Evolutionary conservation across 2,797 vertebrate genomes (phyloP), one percentile per base, ranked within the genome.

Genomic region (Tarsius wallacei): DNA sequence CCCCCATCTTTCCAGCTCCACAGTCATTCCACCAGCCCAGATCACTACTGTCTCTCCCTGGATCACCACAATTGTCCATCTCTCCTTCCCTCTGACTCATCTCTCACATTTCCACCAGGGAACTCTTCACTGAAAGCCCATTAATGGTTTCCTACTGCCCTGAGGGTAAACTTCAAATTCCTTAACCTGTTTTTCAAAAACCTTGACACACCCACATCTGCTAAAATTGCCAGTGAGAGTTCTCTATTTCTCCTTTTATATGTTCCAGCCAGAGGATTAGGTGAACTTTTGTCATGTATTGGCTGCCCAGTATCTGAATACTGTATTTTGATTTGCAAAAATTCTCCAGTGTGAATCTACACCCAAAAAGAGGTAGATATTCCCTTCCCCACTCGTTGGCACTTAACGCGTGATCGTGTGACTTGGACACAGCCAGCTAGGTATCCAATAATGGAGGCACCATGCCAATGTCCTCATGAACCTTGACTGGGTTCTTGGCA

Each of bases 11-110:
- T 59, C 49, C 12, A 70, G 12, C 49, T 89, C 51, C 64, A 33
- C 10, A 3, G 33, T 2, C 3, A 8, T 6, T 8, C 6, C 8
- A 59, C 55, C n/a, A 24, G 28, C 3, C 49, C 5, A 63, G n/a
- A 42, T 4, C 16, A 28, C 57, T 17, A 10, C 7, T 15, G 0
- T 36, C 7, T n/a, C 31, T 53, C 31, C 17, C 24, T 16, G 15
- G 4, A 1, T 83, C 17, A 9, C 12, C 26, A 10, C 0, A 2
- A 5, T 24, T 51, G 6, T 13, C 26, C 19, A 5, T 1, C 2
- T 19, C 77, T 31, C 42, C 42, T 42, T 42, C 42, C 42, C 64
- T 26, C 21, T 33, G 51, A 5, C 5, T 42, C 16, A n/a, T 0
- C 24, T 2, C 7, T 36, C 15, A 66, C 0, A 10, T 21, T 61